Percentiles rank a stretch among this genome's conserved stretches.
Evolutionary conservation across 2,113 vertebrate genomes (phyloP).

Genomic region (Synodontis membranacea): DNA sequence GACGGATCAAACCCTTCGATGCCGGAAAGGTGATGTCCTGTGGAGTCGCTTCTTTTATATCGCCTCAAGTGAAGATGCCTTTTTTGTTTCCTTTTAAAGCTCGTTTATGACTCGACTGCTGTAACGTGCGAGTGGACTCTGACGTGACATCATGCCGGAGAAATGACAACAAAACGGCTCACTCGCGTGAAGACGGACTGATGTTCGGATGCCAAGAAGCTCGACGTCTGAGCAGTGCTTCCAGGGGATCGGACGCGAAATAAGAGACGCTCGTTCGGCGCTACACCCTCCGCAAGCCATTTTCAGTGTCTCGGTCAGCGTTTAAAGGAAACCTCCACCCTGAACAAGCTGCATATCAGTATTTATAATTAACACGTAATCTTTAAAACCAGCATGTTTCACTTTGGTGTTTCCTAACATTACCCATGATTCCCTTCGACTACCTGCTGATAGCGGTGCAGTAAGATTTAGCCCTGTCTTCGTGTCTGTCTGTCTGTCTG

Average conservation of each 20-base stretch:
- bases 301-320: neutral
- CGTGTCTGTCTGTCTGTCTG: no score
- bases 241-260: neutral
- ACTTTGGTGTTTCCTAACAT: neutral
- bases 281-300: neutral
- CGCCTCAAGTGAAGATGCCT: conserved; percentile 18
- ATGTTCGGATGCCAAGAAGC: neutral
- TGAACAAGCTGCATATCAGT: no score
- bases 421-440: neutral
- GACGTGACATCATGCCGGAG: neutral
- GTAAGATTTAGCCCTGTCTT: neutral
- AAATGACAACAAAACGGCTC: neutral
- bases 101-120: neutral
- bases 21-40: neutral
- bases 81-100: neutral
- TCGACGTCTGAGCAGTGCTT: neutral
- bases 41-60: conserved; percentile 17
- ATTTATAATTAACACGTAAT: neutral
- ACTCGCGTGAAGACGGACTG: neutral
- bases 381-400: neutral
- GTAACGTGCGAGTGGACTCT: neutral
- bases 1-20: neutral
- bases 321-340: conserved; percentile 1
- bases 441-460: neutral
- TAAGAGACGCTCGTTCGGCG: neutral